Evolutionary conservation across 2,888 invertebrate species (phyloP), one percentile per base, ranked within the genome.

Genomic region (Anthoptus insignis): DNA sequence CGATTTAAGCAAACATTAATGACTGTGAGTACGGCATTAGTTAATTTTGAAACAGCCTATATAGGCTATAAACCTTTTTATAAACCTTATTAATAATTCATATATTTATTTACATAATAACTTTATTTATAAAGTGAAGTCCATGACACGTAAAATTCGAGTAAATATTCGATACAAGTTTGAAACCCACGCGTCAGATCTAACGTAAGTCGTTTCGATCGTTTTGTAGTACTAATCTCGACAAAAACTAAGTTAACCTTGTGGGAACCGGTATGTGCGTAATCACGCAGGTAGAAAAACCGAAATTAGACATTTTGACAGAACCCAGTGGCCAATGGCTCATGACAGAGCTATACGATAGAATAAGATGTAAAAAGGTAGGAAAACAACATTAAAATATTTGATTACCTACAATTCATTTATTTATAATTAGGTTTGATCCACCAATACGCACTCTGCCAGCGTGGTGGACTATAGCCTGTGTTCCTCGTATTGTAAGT

Each of bases 211-310:
- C 42, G 47, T 49, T 54, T 32, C 47, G 47, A 56, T 16, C 61
- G 27, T 37, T 61, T 63, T 63, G 47, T 63, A 56, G 47, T 37
- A 21, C 32, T 32, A 54, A 61, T 56, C 34, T 56, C 22, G 53
- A 54, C 34, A 56, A 47, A 63, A 60, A 59, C 45, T 54, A 19
- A 32, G 76, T 73, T 73, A 79, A 73, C 82, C 83, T 83, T 82
- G 81, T 76, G 69, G 50, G 76, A 84, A 84, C 87, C 80, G 81
- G 84, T 85, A 81, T 34, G 54, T 54, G 54, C 19, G 16, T 42
- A 54, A 49, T 22, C 47, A 29, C 24, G 47, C 47, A 54, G 61
- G 61, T 56, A 56, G 34, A 24, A 34, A 49, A 45, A 60, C 21
- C 29, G n/a, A 19, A 5, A 34, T 45, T 47, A 29, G 24, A 52